Conservation (phyloP, 2,797 vertebrate genomes). For the Ptychadena robeensis region DNA sequence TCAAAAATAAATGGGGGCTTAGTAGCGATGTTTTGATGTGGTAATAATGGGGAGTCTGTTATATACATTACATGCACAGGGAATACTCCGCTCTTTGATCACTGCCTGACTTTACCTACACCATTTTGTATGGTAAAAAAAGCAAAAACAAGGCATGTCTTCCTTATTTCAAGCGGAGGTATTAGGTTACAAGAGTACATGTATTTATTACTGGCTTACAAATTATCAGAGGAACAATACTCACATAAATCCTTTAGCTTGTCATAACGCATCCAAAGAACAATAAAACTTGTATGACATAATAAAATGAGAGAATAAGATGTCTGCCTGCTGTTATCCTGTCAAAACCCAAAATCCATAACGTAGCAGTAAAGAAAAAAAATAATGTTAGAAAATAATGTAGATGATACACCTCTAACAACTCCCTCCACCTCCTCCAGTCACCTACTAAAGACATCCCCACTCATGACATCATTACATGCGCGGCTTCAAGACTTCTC, state of each 20-base stretch:
- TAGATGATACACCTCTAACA: no score
- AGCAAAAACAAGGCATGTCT: conserved; percentile 5
- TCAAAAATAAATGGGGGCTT: conserved; percentile 56
- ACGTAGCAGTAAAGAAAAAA: no score
- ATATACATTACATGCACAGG: conserved; percentile 54
- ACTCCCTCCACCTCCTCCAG: no score
- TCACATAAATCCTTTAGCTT: neutral
- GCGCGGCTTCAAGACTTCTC: no score
- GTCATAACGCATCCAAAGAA: neutral
- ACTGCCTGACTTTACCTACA: conserved; percentile 33
- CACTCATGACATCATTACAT: no score
- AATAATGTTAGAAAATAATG: no score
- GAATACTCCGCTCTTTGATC: conserved; percentile 35
- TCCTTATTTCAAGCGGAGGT: conserved; percentile 5
- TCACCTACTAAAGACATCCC: no score
- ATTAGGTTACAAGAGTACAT: conserved; percentile 4
- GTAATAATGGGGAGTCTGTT: conserved; percentile 51
- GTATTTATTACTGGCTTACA: conserved; percentile 8
- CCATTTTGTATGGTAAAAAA: neutral
- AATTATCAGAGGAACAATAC: neutral
- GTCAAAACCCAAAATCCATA: no score
- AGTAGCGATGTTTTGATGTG: conserved; percentile 54
- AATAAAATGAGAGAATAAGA: neutral
- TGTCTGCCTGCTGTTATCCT: no score
- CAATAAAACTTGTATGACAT: neutral